These are phyloP conservation scores for Hippolais icterina DNA, from an alignment of 2,113 vertebrate genomes.

Conservation along the genomic window DNA sequence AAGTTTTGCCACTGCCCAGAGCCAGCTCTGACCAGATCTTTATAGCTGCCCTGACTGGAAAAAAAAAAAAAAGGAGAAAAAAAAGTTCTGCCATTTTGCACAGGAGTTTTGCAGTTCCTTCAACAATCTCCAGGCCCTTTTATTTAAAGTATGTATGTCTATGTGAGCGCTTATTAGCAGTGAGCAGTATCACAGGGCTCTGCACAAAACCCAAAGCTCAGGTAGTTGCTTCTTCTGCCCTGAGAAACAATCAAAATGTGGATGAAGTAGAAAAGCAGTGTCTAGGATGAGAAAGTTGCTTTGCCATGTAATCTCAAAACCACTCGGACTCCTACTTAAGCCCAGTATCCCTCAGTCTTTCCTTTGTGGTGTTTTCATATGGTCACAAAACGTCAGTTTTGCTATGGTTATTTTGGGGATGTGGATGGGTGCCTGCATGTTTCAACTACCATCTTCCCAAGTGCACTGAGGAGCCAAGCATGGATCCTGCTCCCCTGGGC, in stretches of 20 bases:
- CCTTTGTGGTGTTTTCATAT: constrained; percentile 6
- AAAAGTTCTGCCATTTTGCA: neutral
- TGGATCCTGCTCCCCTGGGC: neutral
- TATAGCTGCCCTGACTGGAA: constrained; percentile 3
- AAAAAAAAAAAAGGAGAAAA: neutral
- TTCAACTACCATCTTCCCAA: neutral
- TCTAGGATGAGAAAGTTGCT: neutral
- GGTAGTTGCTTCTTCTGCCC: neutral
- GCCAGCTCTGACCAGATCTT: neutral
- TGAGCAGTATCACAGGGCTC: neutral
- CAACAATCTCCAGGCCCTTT: neutral
- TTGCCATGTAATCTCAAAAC: constrained; percentile 14
- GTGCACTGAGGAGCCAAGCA: neutral
- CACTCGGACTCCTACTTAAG: neutral
- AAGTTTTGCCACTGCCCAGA: neutral
- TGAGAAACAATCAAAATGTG: neutral
- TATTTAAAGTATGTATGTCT: neutral
- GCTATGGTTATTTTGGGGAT: neutral
- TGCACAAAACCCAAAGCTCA: neutral
- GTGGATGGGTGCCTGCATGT: neutral
- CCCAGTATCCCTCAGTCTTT: neutral
- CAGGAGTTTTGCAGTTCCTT: neutral
- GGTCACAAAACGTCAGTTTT: neutral
- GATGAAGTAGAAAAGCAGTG: neutral
- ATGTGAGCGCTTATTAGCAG: neutral